phyloP scores from a whole-genome alignment of 92 coral and sea anemone genomes.

The Palythoa grandiflora region DNA sequence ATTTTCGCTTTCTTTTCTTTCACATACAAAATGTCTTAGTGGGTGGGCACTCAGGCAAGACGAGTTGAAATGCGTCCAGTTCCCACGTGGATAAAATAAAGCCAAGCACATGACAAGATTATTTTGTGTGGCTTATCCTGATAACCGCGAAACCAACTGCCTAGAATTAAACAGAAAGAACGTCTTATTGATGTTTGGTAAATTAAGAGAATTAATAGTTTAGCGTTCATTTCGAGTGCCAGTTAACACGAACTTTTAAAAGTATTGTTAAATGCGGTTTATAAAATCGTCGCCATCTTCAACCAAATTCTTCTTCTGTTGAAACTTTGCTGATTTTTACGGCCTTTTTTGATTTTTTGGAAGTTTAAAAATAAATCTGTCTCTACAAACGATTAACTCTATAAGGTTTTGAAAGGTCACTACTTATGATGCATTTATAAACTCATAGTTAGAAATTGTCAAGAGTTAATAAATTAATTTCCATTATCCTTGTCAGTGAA shows the following conservation, averaged over 20 bases:
- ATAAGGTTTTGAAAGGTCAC: slow-evolving; percentile 5
- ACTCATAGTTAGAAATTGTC: slow-evolving; percentile 71
- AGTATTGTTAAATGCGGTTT: slow-evolving; percentile 24
- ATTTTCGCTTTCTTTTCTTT: slow-evolving; percentile 20
- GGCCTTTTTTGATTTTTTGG: not conserved
- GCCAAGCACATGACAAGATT: slow-evolving; percentile 15
- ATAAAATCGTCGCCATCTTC: slow-evolving; percentile 30
- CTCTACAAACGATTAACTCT: not conserved
- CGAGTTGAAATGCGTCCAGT: slow-evolving; percentile 1
- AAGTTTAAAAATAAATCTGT: not conserved
- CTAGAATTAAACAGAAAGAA: slow-evolving; percentile 14
- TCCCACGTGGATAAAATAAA: slow-evolving; percentile 48
- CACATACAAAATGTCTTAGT: slow-evolving; percentile 30
- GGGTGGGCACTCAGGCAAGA: slow-evolving; percentile 26
- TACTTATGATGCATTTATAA: slow-evolving; percentile 41
- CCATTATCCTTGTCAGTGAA: slow-evolving; percentile 63
- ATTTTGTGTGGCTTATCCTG: not conserved
- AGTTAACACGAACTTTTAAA: slow-evolving; percentile 21
- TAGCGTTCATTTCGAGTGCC: slow-evolving; percentile 42
- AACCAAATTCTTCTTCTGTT: not conserved
- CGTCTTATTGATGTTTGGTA: not conserved
- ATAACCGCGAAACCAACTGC: slow-evolving; percentile 20
- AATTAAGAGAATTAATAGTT: slow-evolving; percentile 7
- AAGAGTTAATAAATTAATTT: slow-evolving; percentile 80
- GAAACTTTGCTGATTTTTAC: slow-evolving; percentile 13